A percentile compares a stretch with the other conserved stretches of the same genome.
Evolutionary conservation across 53 echinoderm and acorn worm genomes (phyloP).

Genomic region (Actinopyga echinites): DNA sequence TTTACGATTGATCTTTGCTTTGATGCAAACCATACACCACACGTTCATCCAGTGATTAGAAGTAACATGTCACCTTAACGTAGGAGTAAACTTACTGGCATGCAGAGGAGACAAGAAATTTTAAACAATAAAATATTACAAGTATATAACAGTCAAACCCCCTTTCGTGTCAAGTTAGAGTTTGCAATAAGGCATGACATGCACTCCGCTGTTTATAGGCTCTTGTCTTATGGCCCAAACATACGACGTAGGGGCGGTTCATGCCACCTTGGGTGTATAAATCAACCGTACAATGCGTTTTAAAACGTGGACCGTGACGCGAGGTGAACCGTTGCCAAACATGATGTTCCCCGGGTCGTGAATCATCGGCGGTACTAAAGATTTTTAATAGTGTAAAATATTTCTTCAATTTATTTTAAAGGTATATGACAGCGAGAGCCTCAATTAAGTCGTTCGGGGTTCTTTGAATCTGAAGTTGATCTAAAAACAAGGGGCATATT

Average conservation of each 20-base stretch:
- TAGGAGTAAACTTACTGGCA: too few species aligned
- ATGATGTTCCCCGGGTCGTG: conserved; percentile 9
- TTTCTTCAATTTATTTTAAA: conserved; percentile 28
- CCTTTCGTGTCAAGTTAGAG: neutral
- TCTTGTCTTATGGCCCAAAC: conserved; percentile 20
- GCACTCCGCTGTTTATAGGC: conserved; percentile 14
- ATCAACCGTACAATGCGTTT: conserved; percentile 25
- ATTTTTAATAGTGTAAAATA: conserved; percentile 5
- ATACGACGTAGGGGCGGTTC: conserved; percentile 23
- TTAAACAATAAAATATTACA: neutral
- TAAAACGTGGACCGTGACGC: conserved; percentile 38
- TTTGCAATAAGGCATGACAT: too few species aligned
- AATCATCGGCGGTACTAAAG: conserved; percentile 10
- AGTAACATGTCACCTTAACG: too few species aligned
- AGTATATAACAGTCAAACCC: neutral
- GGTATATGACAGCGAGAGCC: conserved; percentile 2
- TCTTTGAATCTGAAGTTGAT: too few species aligned
- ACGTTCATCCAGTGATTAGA: too few species aligned
- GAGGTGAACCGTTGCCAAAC: conserved; percentile 42
- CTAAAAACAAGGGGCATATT: too few species aligned
- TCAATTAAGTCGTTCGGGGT: too few species aligned
- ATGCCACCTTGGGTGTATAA: neutral
- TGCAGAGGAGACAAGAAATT: too few species aligned
- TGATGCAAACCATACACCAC: too few species aligned
- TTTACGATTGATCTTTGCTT: too few species aligned